Percentiles rank a stretch among this genome's conserved stretches.
These are phyloP conservation scores for Pseudomyrmex sp. DNA, from an alignment of 1,140 invertebrate species.

Conservation along the genomic window DNA sequence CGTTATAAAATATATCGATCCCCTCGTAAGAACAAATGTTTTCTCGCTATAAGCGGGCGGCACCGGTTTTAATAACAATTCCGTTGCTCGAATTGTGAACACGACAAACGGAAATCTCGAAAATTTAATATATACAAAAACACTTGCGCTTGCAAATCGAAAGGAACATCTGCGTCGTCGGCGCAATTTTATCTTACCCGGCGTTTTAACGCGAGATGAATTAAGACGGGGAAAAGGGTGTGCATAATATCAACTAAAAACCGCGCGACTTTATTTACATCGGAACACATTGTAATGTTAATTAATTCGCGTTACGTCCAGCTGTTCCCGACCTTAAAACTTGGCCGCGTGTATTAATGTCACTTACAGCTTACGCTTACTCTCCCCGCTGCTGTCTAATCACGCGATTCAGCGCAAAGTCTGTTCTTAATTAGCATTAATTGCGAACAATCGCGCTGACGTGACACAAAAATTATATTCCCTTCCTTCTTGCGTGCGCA, in stretches of 20 bases:
- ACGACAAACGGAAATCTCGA: not conserved
- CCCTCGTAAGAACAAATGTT: slow-evolving; percentile 23
- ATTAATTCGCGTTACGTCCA: slow-evolving; percentile 74
- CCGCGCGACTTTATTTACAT: slow-evolving; percentile 56
- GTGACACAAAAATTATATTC: slow-evolving; percentile 54
- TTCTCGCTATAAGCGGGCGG: not conserved
- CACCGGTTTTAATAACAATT: slow-evolving; percentile 22
- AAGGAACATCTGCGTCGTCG: not conserved
- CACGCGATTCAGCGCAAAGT: slow-evolving; percentile 53
- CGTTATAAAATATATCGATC: slow-evolving; percentile 36
- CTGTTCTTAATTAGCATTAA: slow-evolving; percentile 57
- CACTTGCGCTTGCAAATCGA: too few relatives aligned
- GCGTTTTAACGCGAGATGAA: not conserved
- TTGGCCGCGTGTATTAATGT: slow-evolving; percentile 71
- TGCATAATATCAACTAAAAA: not conserved
- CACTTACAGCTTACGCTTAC: slow-evolving; percentile 61
- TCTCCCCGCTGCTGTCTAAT: slow-evolving; percentile 51
- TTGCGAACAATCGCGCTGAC: slow-evolving; percentile 45
- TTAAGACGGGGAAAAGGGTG: not conserved
- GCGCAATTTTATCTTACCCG: slow-evolving; percentile 7
- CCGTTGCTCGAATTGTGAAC: not conserved
- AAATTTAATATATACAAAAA: too few relatives aligned
- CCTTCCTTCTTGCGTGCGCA: slow-evolving; percentile 3
- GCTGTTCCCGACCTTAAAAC: slow-evolving; percentile 69
- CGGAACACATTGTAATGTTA: slow-evolving; percentile 59